A percentile compares a stretch with the other conserved stretches of the same genome.
Evolutionary conservation across 2,888 invertebrate species (phyloP).

Genomic region (Girardia tigrina): DNA sequence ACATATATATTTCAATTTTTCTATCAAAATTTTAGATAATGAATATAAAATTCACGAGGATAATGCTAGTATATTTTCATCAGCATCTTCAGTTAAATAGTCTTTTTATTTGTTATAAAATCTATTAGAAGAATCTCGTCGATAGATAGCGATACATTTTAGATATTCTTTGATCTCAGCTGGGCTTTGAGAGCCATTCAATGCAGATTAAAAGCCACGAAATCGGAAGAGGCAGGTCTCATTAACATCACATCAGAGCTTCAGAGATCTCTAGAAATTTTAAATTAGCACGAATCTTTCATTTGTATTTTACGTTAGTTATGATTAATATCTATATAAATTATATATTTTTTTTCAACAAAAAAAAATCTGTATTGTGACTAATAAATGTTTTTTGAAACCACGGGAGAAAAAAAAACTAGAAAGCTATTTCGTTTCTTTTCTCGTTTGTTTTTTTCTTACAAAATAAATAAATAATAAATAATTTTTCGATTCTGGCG

Average conservation of each 20-base stretch:
- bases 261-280: slow-evolving; percentile 23
- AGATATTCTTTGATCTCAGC: slow-evolving; percentile 18
- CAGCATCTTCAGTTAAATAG: slow-evolving; percentile 19
- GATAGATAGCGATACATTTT: slow-evolving; percentile 23
- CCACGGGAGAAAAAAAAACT: neutral
- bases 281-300: slow-evolving; percentile 23
- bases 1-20: too few species aligned
- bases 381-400: slow-evolving; percentile 1
- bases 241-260: slow-evolving; percentile 17
- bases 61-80: neutral
- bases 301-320: slow-evolving; percentile 16
- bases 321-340: neutral
- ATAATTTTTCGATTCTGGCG: neutral
- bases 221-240: slow-evolving; percentile 23
- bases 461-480: neutral
- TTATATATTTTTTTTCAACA: neutral
- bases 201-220: slow-evolving; percentile 23
- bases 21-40: neutral
- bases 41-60: slow-evolving; percentile 10
- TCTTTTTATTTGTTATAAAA: slow-evolving; percentile 16
- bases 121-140: slow-evolving; percentile 20
- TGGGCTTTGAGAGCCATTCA: slow-evolving; percentile 23
- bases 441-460: neutral
- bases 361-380: too few species aligned
- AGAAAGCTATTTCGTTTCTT: neutral